phyloP scores from a whole-genome alignment of 2,797 vertebrate genomes.

The Sorex maritimensis region DNA sequence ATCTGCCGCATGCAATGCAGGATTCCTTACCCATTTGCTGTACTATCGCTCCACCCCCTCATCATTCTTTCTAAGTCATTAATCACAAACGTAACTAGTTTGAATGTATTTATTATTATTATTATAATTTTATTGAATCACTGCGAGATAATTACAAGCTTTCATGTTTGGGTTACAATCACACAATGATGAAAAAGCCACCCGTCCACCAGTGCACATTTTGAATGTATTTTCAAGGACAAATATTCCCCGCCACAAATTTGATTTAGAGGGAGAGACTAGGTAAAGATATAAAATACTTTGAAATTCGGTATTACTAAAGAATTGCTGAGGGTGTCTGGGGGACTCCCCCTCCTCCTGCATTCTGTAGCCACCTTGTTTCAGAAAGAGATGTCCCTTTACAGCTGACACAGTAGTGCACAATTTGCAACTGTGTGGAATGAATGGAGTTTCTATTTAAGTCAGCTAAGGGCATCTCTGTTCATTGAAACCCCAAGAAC shows the following conservation, averaged over 20 bases:
- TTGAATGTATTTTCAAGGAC: constrained; percentile 56
- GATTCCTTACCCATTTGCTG: too few species aligned
- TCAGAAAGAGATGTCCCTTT: neutral
- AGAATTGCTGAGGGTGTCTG: neutral
- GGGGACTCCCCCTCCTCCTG: neutral
- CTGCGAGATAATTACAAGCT: too few species aligned
- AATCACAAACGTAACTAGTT: neutral
- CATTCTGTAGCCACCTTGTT: neutral
- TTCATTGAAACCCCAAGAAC: constrained; percentile 1
- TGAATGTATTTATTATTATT: constrained; percentile 2
- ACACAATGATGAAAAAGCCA: too few species aligned
- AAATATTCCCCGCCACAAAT: constrained; percentile 18
- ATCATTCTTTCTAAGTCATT: too few species aligned
- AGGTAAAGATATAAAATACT: neutral
- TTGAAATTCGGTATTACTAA: neutral
- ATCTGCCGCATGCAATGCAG: too few species aligned
- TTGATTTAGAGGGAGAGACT: neutral
- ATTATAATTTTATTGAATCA: too few species aligned
- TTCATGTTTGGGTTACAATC: too few species aligned
- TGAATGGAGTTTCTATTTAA: neutral
- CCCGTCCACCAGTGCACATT: too few species aligned
- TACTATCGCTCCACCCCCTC: too few species aligned
- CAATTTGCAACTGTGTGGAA: neutral
- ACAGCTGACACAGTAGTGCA: neutral
- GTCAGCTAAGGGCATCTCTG: constrained; percentile 8